Conservation (phyloP, 2,797 vertebrate species). For the Propithecus perrieri region DNA sequence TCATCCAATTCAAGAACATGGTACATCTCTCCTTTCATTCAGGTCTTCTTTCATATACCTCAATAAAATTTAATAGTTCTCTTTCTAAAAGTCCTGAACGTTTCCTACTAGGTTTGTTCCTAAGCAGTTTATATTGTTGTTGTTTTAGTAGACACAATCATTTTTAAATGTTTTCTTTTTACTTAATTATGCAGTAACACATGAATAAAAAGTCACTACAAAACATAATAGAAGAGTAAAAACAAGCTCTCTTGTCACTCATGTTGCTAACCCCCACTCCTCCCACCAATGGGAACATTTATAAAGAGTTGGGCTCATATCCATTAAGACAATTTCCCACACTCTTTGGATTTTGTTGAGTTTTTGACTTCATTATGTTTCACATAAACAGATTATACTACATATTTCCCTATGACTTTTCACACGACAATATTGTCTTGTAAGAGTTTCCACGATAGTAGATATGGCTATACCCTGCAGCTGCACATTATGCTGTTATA, state of each 20-base stretch:
- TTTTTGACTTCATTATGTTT: not conserved
- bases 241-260: not conserved
- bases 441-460: not conserved
- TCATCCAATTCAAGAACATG: not conserved
- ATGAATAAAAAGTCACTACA: not conserved
- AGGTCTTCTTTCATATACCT: conserved; percentile 36
- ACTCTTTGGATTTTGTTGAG: not conserved
- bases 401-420: conserved; percentile 14
- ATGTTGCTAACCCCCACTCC: not conserved
- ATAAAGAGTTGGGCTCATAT: not conserved
- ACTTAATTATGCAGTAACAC: conserved; percentile 8
- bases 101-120: not conserved
- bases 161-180: conserved; percentile 22
- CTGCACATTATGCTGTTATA: not conserved
- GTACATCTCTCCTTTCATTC: not conserved
- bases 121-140: not conserved
- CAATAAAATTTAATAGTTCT: conserved; percentile 48
- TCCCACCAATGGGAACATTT: not conserved
- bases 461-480: not conserved
- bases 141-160: not conserved
- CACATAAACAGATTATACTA: not conserved
- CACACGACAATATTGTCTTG: not conserved
- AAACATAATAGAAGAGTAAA: not conserved
- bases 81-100: conserved; percentile 13
- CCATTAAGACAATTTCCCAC: not conserved